Evolutionary conservation across 64 coral and sea anemone species (phyloP).

Genomic region (Acropora yongei): DNA sequence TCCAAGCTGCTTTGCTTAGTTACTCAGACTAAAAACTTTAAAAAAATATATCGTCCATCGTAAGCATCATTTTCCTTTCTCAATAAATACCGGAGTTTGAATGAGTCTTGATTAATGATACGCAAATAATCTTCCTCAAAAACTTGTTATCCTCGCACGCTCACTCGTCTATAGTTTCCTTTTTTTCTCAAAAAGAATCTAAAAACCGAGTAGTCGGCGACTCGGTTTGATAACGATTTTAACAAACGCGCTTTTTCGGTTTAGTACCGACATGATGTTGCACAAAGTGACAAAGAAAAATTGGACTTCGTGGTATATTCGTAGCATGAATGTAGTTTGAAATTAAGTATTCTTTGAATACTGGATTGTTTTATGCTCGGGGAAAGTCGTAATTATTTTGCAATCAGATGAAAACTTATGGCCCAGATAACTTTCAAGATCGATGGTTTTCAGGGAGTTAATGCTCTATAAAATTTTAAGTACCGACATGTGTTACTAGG

Average conservation of each 20-base stretch:
- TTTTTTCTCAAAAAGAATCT: neutral
- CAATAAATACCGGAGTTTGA: neutral
- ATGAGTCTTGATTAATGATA: neutral
- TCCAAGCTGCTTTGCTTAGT: constrained; percentile 8
- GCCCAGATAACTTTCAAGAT: too few relatives aligned
- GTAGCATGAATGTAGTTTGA: too few relatives aligned
- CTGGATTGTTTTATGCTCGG: neutral
- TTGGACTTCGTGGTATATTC: too few relatives aligned
- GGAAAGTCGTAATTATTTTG: neutral
- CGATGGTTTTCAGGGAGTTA: neutral
- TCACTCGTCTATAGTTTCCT: neutral
- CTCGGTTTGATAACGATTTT: neutral
- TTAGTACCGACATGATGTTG: too few relatives aligned
- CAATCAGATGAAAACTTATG: neutral
- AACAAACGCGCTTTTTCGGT: neutral
- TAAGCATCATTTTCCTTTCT: neutral
- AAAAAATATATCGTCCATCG: neutral
- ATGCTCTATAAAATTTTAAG: neutral
- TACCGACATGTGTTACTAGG: neutral
- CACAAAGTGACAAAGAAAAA: too few relatives aligned
- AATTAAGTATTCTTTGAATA: neutral
- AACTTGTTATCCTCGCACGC: neutral
- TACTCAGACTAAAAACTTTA: neutral
- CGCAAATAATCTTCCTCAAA: neutral
- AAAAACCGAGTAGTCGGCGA: too few relatives aligned